Evolutionary conservation across 2,797 vertebrate genomes (phyloP).

Genomic region (Tamandua tetradactyla): DNA sequence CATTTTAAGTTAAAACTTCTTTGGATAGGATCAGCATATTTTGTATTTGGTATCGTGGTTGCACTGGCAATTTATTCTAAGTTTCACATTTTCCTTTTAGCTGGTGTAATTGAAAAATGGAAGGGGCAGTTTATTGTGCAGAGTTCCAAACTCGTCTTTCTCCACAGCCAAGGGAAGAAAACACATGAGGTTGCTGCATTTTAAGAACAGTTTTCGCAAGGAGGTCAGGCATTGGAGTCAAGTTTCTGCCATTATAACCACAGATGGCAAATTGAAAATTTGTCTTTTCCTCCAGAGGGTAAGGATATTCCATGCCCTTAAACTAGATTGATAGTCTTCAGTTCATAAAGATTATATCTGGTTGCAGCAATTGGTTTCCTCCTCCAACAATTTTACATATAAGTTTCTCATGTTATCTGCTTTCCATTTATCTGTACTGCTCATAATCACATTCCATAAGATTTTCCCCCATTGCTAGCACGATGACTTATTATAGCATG

Average conservation of each 20-base stretch:
- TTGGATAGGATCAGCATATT: not conserved
- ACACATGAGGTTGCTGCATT: not conserved
- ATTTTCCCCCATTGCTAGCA: not conserved
- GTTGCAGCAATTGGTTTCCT: not conserved
- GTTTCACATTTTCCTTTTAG: not conserved
- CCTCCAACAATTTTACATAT: not conserved
- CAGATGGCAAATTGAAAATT: not conserved
- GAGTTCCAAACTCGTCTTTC: not conserved
- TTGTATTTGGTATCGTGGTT: not conserved
- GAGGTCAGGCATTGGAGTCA: not conserved
- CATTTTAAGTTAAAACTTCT: not conserved
- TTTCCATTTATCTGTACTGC: not conserved
- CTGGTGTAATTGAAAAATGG: not conserved
- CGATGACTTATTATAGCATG: not conserved
- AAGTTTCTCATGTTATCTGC: not conserved
- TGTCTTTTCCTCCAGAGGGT: not conserved
- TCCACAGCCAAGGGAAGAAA: not conserved
- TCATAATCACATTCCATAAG: not conserved
- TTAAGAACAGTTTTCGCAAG: not conserved
- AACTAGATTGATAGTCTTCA: not conserved
- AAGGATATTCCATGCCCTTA: not conserved
- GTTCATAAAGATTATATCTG: not conserved
- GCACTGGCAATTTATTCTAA: not conserved
- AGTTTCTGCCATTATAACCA: not conserved
- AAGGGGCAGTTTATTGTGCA: not conserved